Base-by-base conservation (phyloP, 2,888 invertebrate genomes). In the Hylaea fasciaria region DNA sequence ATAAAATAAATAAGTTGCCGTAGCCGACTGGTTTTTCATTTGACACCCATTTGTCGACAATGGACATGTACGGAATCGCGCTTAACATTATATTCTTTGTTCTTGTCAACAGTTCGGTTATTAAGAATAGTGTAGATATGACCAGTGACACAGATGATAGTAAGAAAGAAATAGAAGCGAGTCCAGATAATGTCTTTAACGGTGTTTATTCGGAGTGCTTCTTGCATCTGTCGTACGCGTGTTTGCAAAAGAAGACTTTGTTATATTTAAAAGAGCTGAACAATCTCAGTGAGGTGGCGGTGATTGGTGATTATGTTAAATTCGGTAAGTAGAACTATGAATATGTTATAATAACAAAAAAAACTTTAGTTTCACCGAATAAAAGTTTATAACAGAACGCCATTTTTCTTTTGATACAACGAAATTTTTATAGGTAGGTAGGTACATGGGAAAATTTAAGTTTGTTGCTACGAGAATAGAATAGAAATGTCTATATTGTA, bases 161-260 rank as follows among this genome's bases (percentile, higher is more conserved):
- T 53, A 72, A 54, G 40, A 37, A 40, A 2, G 40, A 45, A 5
- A 13, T 9, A 29, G 50, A 69, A 46, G 69, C 68, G 10, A 71
- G 73, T 67, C 71, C 82, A 8, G 72, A 86, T 74, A 68, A 92
- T 82, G 85, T 87, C 37, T 82, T 94, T 70, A 80, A 92, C 77
- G 85, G 93, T 74, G 86, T 94, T 68, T 93, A 94, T 82, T 62
- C 86, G 41, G 85, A 94, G 65, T 95, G 94, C 72, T 81, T 94
- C 45, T 56, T 93, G 28, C 89, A 91, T 69, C 76, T 94, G 0
- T 94, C 94, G 0, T 91, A 93, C 58, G 77, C 84, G 28, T 95
- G 94, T 72, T 81, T 94, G 22, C 94, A 94, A 74, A 93, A 87
- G 64, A 93, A 94, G 71, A 90, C 94, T 1, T 81, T 94, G 9